A percentile compares a stretch with the other conserved stretches of the same genome.
Evolutionary conservation across 2,888 invertebrate species (phyloP).

Genomic region (Rhagonycha fulva): DNA sequence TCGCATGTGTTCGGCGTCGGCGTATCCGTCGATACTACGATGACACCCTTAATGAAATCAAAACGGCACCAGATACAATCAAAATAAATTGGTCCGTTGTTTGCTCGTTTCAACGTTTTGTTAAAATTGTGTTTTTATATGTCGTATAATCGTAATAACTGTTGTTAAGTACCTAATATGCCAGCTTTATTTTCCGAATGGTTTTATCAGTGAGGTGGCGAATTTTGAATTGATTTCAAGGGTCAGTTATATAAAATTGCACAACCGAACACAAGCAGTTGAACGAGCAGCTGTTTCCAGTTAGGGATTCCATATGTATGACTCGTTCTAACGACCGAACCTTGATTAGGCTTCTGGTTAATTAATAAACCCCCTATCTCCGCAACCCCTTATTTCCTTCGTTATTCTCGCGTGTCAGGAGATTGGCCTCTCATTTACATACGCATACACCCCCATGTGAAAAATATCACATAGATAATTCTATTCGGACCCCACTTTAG

Average conservation of each 20-base stretch:
- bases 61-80: slow-evolving; percentile 51
- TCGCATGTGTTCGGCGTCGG: slow-evolving; percentile 49
- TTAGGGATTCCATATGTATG: slow-evolving; percentile 40
- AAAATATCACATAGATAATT: slow-evolving; percentile 33
- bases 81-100: slow-evolving; percentile 48
- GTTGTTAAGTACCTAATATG: slow-evolving; percentile 31
- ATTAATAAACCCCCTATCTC: slow-evolving; percentile 59
- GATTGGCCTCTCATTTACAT: slow-evolving; percentile 51
- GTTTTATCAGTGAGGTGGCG: slow-evolving; percentile 30
- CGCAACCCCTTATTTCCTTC: slow-evolving; percentile 49
- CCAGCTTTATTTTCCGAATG: slow-evolving; percentile 27
- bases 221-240: slow-evolving; percentile 37
- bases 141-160: slow-evolving; percentile 37
- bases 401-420: slow-evolving; percentile 51
- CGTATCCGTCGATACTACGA: slow-evolving; percentile 44
- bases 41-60: slow-evolving; percentile 54
- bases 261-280: slow-evolving; percentile 26
- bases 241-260: slow-evolving; percentile 37
- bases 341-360: slow-evolving; percentile 63
- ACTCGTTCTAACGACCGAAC: slow-evolving; percentile 40
- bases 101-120: slow-evolving; percentile 41
- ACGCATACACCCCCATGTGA: slow-evolving; percentile 33
- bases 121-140: slow-evolving; percentile 46
- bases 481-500: slow-evolving; percentile 23
- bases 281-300: slow-evolving; percentile 38